phyloP scores from a whole-genome alignment of 2,888 invertebrate species.

The Drosophila rubida region DNA sequence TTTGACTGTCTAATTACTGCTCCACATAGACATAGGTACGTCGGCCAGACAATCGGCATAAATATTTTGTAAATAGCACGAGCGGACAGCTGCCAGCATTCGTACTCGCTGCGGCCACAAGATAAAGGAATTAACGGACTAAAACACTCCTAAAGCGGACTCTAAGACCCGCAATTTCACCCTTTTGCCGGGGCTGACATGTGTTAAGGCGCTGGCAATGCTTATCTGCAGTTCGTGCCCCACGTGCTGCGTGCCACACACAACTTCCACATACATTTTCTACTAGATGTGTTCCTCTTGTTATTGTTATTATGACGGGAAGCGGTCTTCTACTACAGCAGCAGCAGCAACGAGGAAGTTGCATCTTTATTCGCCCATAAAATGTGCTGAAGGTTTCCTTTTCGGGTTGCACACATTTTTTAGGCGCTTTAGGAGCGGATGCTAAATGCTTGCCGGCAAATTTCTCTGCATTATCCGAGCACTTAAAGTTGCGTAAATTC shows the following conservation, averaged over 20 bases:
- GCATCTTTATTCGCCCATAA: neutral
- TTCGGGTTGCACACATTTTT: neutral
- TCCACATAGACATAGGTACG: conserved; percentile 22
- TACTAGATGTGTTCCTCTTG: conserved; percentile 9
- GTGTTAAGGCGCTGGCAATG: conserved; percentile 52
- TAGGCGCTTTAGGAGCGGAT: neutral
- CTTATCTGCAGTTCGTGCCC: conserved; percentile 61
- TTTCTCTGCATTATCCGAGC: neutral
- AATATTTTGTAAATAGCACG: conserved; percentile 74
- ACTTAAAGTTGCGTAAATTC: neutral
- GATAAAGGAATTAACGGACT: conserved; percentile 52
- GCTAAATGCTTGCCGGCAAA: neutral
- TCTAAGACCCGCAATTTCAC: conserved; percentile 27
- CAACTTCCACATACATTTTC: neutral
- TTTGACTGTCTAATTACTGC: conserved; percentile 77
- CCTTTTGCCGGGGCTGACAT: conserved; percentile 51
- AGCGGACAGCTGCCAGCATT: conserved; percentile 58
- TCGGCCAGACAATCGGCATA: conserved; percentile 74
- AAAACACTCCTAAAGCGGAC: conserved; percentile 31
- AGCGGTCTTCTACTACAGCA: conserved; percentile 3
- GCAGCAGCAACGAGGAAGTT: neutral
- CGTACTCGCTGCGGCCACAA: conserved; percentile 38
- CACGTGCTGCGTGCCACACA: conserved; percentile 19
- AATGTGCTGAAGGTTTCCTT: neutral
- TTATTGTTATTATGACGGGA: conserved; percentile 20